phyloP scores from a whole-genome alignment of 2,113 vertebrate genomes.

The Dromaius novaehollandiae region DNA sequence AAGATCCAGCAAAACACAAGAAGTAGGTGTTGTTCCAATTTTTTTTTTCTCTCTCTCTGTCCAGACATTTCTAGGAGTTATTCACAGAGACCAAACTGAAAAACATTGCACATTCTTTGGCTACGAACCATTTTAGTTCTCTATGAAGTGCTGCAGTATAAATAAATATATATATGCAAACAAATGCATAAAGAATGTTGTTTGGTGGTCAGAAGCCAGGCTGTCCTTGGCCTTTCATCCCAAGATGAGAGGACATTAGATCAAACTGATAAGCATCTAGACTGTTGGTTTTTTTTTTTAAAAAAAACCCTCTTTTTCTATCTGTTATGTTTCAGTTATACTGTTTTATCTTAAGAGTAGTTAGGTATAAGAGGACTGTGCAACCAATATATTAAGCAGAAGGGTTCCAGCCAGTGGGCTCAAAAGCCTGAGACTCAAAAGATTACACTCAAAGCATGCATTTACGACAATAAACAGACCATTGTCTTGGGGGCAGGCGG shows the following conservation, averaged over 20 bases:
- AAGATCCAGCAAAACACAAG: background rate
- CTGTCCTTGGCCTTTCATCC: slow-evolving; percentile 50
- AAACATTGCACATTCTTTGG: slow-evolving; percentile 11
- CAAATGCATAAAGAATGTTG: background rate
- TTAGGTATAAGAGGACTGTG: background rate
- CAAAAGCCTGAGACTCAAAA: background rate
- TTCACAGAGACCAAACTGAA: background rate
- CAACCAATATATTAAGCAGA: background rate
- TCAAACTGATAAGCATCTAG: background rate
- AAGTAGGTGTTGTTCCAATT: background rate
- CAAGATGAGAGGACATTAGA: slow-evolving; percentile 47
- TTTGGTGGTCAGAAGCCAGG: slow-evolving; percentile 42
- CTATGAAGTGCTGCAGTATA: slow-evolving; percentile 46
- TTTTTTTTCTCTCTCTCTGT: background rate
- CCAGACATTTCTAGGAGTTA: slow-evolving; percentile 26
- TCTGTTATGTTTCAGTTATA: background rate
- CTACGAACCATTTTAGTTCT: background rate
- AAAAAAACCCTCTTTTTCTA: background rate
- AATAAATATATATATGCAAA: slow-evolving; percentile 37
- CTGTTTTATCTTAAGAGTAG: background rate
- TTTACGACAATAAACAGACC: background rate
- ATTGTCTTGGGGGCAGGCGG: background rate
- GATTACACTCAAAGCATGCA: background rate
- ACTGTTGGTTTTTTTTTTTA: background rate
- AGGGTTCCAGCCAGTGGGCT: background rate